Percentiles rank a stretch among this genome's conserved stretches.
These are phyloP conservation scores for Sebastes taczanowskii DNA, from an alignment of 2,797 vertebrate genomes.

Conservation along the genomic window DNA sequence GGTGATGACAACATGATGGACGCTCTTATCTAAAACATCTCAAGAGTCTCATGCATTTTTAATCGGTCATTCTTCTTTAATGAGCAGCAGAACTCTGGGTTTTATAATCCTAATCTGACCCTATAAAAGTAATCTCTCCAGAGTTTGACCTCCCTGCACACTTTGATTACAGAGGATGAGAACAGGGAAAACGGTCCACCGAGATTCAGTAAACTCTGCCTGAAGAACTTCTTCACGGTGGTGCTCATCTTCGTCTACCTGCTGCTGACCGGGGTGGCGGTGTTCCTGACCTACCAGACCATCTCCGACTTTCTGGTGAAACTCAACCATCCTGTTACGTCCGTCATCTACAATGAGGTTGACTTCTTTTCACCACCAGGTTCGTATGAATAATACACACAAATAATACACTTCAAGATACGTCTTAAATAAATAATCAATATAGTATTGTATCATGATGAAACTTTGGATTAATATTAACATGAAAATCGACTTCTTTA, in stretches of 20 bases:
- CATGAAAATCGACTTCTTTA: not conserved
- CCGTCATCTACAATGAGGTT: slow-evolving; percentile 95
- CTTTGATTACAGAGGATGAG: slow-evolving; percentile 78
- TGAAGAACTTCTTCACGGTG: slow-evolving; percentile 94
- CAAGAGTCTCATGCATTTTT: not conserved
- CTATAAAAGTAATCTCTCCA: not conserved
- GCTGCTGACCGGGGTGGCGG: slow-evolving; percentile 90
- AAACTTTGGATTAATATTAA: not conserved
- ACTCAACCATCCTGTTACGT: slow-evolving; percentile 95
- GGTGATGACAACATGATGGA: slow-evolving; percentile 68
- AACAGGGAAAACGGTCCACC: slow-evolving; percentile 68
- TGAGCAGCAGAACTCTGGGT: not conserved
- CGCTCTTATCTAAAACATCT: not conserved
- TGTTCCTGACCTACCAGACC: slow-evolving; percentile 96
- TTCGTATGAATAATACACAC: slow-evolving; percentile 58
- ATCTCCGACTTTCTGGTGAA: slow-evolving; percentile 94
- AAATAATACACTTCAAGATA: not conserved
- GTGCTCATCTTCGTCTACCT: slow-evolving; percentile 95
- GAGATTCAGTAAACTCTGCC: slow-evolving; percentile 90
- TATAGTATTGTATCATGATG: no score
- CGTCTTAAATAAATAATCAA: no score
- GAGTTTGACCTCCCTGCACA: not conserved
- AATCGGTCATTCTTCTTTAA: not conserved
- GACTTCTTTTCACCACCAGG: slow-evolving; percentile 90
- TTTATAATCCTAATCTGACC: not conserved